Evolutionary conservation across 92 coral and sea anemone genomes (phyloP).

Genomic region (Plumapathes pennacea): DNA sequence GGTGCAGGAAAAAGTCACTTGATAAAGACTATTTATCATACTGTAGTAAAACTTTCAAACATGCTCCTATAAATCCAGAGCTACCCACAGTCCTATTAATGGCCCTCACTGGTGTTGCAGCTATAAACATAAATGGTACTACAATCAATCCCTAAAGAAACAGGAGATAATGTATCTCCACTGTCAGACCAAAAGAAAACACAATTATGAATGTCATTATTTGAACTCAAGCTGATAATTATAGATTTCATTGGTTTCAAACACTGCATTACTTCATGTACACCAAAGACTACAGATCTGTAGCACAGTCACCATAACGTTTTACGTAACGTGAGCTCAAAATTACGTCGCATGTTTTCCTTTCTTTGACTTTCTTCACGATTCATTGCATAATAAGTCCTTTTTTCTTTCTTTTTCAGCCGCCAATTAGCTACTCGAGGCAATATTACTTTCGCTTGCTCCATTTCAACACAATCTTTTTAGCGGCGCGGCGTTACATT

Average conservation of each 20-base stretch:
- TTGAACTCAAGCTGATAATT: constrained; percentile 48
- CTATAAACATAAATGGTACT: constrained; percentile 45
- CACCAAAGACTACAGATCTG: constrained; percentile 60
- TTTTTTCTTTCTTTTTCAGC: too few species aligned
- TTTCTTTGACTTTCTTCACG: too few species aligned
- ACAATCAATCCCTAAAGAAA: constrained; percentile 29
- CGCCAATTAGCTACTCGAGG: too few species aligned
- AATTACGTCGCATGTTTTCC: too few species aligned
- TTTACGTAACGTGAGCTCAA: too few species aligned
- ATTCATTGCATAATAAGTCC: too few species aligned
- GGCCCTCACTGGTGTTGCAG: constrained; percentile 66
- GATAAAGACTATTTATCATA: constrained; percentile 57
- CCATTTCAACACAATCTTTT: too few species aligned
- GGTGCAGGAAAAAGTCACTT: constrained; percentile 72
- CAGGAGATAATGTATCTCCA: constrained; percentile 45
- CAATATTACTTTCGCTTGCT: too few species aligned
- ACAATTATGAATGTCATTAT: constrained; percentile 33
- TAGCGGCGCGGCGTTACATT: too few species aligned
- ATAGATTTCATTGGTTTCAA: constrained; percentile 61
- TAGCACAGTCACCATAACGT: too few species aligned
- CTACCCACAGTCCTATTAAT: constrained; percentile 48
- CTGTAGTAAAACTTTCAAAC: constrained; percentile 57
- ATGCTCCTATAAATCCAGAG: constrained; percentile 52
- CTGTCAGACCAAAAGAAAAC: constrained; percentile 65
- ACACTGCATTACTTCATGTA: constrained; percentile 52